Percentiles rank a stretch among this genome's conserved stretches.
Evolutionary conservation across 2,113 vertebrate species (phyloP).

Genomic region (Larimichthys crocea): DNA sequence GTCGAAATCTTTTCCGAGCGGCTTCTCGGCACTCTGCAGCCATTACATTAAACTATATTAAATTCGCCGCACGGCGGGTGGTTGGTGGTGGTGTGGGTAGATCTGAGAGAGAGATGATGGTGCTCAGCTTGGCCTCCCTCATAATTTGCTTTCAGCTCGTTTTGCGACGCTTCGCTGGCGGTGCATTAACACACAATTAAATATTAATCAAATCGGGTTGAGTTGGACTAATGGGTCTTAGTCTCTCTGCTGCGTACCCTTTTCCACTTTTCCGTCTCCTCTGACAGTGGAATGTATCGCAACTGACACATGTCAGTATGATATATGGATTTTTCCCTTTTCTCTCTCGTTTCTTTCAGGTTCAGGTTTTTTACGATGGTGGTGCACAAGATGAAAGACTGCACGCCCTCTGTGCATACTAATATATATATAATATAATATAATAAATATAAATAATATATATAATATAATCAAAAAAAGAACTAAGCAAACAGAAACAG

Average conservation of each 20-base stretch:
- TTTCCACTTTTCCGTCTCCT: neutral
- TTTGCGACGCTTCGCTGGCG: constrained; percentile 21
- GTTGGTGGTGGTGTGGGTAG: neutral
- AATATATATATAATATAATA: neutral
- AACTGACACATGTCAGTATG: neutral
- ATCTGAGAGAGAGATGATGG: neutral
- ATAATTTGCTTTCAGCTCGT: constrained; percentile 30
- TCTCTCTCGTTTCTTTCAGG: neutral
- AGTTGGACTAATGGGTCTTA: constrained; percentile 8
- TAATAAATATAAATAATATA: neutral
- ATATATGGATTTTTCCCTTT: neutral
- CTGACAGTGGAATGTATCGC: neutral
- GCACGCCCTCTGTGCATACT: too few relatives aligned
- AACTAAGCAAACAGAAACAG: neutral
- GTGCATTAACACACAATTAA: constrained; percentile 49
- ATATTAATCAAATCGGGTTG: constrained; percentile 45
- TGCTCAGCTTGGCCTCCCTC: neutral
- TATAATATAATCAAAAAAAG: neutral
- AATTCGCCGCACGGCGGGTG: neutral
- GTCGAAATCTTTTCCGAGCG: neutral
- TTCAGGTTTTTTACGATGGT: neutral
- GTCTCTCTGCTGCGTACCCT: neutral
- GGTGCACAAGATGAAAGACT: neutral
- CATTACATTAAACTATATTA: neutral
- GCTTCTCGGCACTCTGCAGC: neutral